phyloP scores from a whole-genome alignment of 2,797 vertebrate genomes.

The Neopelma chrysocephalum region DNA sequence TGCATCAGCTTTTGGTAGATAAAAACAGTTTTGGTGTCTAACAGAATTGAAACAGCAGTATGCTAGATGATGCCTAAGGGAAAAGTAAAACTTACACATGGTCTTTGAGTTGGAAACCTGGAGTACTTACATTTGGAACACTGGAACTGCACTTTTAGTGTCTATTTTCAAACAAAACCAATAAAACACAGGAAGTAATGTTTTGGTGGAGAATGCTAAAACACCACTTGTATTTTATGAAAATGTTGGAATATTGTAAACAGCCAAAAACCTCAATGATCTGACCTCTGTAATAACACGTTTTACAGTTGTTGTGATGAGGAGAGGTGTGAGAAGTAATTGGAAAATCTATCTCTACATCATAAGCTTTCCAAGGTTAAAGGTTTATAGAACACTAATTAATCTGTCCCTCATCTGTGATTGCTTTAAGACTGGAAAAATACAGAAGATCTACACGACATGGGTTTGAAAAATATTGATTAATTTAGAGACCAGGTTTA shows the following conservation, averaged over 20 bases:
- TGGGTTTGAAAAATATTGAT: neutral
- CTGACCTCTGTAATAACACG: neutral
- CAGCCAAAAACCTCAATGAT: neutral
- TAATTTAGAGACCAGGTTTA: neutral
- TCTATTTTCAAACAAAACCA: neutral
- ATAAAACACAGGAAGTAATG: neutral
- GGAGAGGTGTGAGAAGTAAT: neutral
- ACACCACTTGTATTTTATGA: neutral
- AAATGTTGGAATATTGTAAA: neutral
- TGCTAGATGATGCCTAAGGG: neutral
- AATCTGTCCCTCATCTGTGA: neutral
- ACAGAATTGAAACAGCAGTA: neutral
- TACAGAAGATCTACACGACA: neutral
- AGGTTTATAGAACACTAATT: neutral
- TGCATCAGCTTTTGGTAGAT: neutral
- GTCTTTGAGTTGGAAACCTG: neutral
- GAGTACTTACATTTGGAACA: neutral
- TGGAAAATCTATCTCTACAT: neutral
- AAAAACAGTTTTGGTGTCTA: neutral
- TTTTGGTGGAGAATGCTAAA: neutral
- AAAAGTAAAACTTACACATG: neutral
- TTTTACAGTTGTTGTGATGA: neutral
- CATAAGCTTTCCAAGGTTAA: neutral
- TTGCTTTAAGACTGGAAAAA: neutral
- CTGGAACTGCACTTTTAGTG: neutral